Base-by-base conservation (phyloP, 23 tunicate species). In the Ciona savignyi region DNA sequence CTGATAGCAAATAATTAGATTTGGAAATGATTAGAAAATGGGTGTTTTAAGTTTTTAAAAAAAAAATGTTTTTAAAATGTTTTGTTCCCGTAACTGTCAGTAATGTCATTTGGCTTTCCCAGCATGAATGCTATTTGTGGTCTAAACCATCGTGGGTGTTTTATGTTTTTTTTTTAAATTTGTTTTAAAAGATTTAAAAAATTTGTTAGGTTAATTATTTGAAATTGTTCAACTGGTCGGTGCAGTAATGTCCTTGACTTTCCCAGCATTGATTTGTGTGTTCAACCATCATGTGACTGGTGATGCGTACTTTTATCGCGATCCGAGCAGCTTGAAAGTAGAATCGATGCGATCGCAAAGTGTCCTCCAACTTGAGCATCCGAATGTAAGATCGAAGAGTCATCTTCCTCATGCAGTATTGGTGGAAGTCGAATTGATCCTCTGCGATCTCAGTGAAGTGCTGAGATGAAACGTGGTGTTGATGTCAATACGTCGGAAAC, bases 381-480 rank as follows among this genome's bases (percentile, higher is more conserved):
- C 76, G 33, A 35, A 85, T 78, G 32, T 93, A 93, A 6, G 92
- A 60, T 0, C 88, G 79, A 24, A 93, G 66, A 0, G 98, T 93
- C 93, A 86, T 93, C 56, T 93, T 93, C 27, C 98, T 35, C 93
- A 93, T 93, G 73, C 98, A 93, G 68, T 93, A 93, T 65, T 93
- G 93, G 60, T 93, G 98, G 68, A 93, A 93, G 68, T 93, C 98
- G 74, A 93, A 93, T 68, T 93, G 98, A 62, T 93, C 98, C 56
- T 93, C 93, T 25, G 74, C 42, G 30, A 93, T 85, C 31, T 93
- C 98, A 33, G 51, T 48, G 51, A 93, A 93, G 63, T 90, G 97
- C 97, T 90, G 72, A n/a, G 1, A 75, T 70, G 6, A 33, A 72
- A 72, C n/a, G n/a, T n/a, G n/a, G n/a, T n/a, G n/a, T n/a, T n/a